phyloP scores from a whole-genome alignment of 2,797 vertebrate species.

The Pseudomugil gertrudae region DNA sequence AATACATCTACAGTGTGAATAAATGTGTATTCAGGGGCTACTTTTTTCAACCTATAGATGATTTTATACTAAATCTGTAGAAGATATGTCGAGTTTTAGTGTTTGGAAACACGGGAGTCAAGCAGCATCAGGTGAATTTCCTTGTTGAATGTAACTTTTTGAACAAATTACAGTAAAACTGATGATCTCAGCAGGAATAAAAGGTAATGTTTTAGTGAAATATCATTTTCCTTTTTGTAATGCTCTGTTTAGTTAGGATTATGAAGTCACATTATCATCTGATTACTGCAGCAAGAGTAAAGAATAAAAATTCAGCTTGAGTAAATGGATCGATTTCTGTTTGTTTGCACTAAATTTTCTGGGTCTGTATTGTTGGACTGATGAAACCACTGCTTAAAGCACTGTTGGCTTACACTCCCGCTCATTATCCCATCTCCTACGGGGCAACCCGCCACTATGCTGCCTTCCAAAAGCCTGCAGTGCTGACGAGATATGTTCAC shows the following conservation, averaged over 20 bases:
- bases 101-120: neutral
- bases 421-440: conserved; percentile 57
- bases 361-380: conserved; percentile 37
- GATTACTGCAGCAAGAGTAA: neutral
- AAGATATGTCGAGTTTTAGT: neutral
- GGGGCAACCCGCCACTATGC: conserved; percentile 32
- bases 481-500: conserved; percentile 56
- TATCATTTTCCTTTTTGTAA: neutral
- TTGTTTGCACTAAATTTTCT: conserved; percentile 22
- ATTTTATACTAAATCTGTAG: neutral
- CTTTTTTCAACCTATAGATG: neutral
- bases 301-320: conserved; percentile 1
- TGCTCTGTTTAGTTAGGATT: neutral
- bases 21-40: neutral
- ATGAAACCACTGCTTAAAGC: conserved; percentile 41
- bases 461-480: conserved; percentile 48
- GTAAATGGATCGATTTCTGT: conserved; percentile 33
- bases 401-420: conserved; percentile 31
- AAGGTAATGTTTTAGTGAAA: neutral
- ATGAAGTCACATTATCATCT: neutral
- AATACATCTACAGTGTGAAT: neutral
- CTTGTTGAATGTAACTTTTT: neutral
- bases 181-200: neutral
- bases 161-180: neutral
- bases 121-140: neutral